A percentile compares a stretch with the other conserved stretches of the same genome.
These are phyloP conservation scores for Cynopterus sphinx DNA, from an alignment of 2,797 vertebrate genomes.

Conservation along the genomic window DNA sequence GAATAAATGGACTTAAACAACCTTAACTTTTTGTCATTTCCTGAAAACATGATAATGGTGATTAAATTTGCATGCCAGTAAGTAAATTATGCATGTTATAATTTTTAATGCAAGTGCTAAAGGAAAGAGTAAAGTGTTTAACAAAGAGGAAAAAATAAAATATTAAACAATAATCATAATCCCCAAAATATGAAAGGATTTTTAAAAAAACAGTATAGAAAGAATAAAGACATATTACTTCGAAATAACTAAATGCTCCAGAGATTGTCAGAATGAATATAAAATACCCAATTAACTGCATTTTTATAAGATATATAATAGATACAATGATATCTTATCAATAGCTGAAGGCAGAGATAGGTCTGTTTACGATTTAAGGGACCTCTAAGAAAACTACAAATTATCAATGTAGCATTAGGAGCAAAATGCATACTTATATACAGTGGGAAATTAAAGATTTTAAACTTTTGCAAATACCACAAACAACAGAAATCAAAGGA, in stretches of 20 bases:
- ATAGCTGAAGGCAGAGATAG: background rate
- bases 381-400: background rate
- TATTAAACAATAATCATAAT: background rate
- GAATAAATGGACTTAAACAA: background rate
- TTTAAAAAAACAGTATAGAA: background rate
- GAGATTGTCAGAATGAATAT: background rate
- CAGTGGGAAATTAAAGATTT: background rate
- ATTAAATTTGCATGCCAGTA: background rate
- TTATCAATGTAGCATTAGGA: background rate
- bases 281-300: background rate
- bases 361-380: background rate
- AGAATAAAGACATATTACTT: background rate
- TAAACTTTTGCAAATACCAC: background rate
- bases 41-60: background rate
- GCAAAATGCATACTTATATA: background rate
- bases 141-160: background rate
- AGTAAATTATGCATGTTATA: background rate
- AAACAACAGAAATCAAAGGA: background rate
- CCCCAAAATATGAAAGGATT: background rate
- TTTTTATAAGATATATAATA: background rate
- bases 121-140: background rate
- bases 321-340: background rate
- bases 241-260: background rate
- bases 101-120: background rate
- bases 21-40: background rate